Percentiles rank a stretch among this genome's conserved stretches.
Conservation (phyloP, 2,888 invertebrate genomes). For the Ashinkailepas kermadecensis region DNA sequence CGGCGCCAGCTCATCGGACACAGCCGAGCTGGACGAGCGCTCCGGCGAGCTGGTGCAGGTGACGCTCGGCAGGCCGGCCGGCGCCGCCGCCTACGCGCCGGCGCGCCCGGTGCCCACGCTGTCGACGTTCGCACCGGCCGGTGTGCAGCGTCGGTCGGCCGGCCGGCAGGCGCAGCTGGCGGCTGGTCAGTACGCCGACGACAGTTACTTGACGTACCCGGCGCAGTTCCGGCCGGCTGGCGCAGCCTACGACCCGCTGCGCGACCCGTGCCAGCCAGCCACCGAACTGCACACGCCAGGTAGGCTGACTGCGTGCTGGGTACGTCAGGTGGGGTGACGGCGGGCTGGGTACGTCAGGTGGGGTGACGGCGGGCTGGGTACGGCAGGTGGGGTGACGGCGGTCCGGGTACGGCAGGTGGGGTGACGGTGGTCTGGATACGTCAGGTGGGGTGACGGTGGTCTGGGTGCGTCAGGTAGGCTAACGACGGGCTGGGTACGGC, state of each 20-base stretch:
- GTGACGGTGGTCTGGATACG: too few species aligned
- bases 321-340: too few species aligned
- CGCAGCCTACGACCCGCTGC: not conserved
- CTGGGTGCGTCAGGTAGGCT: too few species aligned
- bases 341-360: too few species aligned
- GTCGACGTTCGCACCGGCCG: not conserved
- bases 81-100: not conserved
- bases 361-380: too few species aligned
- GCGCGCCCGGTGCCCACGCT: not conserved
- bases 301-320: too few species aligned
- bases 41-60: slow-evolving; percentile 8
- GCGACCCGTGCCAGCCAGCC: not conserved
- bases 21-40: not conserved
- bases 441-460: too few species aligned
- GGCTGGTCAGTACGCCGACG: not conserved
- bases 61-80: slow-evolving; percentile 7
- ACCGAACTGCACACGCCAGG: too few species aligned
- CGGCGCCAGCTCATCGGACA: not conserved
- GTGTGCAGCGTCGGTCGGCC: not conserved
- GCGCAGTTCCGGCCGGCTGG: not conserved
- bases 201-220: not conserved
- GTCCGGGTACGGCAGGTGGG: too few species aligned
- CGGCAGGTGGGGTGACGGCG: too few species aligned
- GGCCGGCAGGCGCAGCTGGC: not conserved
- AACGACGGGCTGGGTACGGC: too few species aligned